Evolutionary conservation across 2,797 vertebrate species (phyloP), one percentile per base, ranked within the genome.

Genomic region (Simalia tracyae): DNA sequence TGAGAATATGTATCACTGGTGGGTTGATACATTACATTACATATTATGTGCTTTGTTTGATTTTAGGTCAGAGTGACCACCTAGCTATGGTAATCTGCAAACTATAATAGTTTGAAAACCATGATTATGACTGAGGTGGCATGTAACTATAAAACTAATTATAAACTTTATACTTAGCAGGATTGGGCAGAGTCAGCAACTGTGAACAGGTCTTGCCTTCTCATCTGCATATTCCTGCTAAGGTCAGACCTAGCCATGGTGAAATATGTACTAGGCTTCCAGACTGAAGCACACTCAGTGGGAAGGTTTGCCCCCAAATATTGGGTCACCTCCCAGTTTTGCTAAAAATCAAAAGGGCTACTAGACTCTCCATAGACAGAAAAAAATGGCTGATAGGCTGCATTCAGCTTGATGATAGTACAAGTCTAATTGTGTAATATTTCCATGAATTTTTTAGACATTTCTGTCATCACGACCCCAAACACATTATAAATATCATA

Each of bases 401-500:
- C 2, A 2, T 76, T 64, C 68, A 60, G 57, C 56, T 61, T 31
- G 57, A 61, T 61, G 24, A 86, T 59, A 59, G 9, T 19, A 17
- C 54, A 91, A 11, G 26, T 56, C 31, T 88, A 36, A 81, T 42
- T 8, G 1, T 85, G n/a, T n/a, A 56, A 24, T 19, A 64, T 64
- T 59, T 9, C 17, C 19, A 26, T 66, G 26, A 92, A 85, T 15
- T 42, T 5, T 88, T 36, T 81, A n/a, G 81, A 42, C 92, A 57
- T 91, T 24, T 1, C 61, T 92, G 0, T 4, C 3, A n/a, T 94
- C 93, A 93, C 64, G 92, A 88, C 46, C 87, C 14, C 28, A 93
- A 91, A 64, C 68, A n/a, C 28, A 5, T 59, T 4, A 63, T 92
- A 93, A 88, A 11, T 36, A 15, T 95, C 90, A 12, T 92, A 95